Base-by-base conservation (phyloP, 2,888 invertebrate genomes). In the Deilephila elpenor region DNA sequence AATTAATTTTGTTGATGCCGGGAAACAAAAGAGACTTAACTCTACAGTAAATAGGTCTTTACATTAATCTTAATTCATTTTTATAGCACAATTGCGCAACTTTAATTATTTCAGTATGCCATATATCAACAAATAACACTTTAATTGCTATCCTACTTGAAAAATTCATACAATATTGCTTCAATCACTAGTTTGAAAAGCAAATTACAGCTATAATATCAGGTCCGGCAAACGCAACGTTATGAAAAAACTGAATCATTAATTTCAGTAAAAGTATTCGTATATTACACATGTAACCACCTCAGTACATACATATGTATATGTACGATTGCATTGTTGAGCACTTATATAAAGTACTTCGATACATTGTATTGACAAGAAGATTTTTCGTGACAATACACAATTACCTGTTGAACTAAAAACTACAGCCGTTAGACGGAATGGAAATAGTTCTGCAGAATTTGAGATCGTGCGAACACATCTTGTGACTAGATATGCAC, bases 391-490 rank as follows among this genome's bases (percentile, higher is more conserved):
- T 90, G 88, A 82, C 86, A 89, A 88, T 71, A 71, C 79, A 78
- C 85, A 84, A 86, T 86, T 84, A 86, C 77, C 82, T 77, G 72
- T 74, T 29, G 75, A 75, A 77, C 77, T 76, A 79, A 83, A 85
- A 85, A 84, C 78, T 76, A 59, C 53, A 71, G 60, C 73, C 71
- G 73, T 73, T 73, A 73, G 73, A 62, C 61, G 37, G 61, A 20
- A 71, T 62, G 34, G 71, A 73, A 71, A 61, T 25, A 67, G 32
- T 19, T 59, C 61, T 25, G 44, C 25, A 67, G 83, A 84, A 83
- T 84, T 85, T 84, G 82, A 86, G 84, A 89, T 85, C 91, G 90
- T 91, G 91, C 76, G 91, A 92, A 89, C 79, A 72, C 64, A 81
- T 79, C 83, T 81, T 81, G 76, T 73, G 71, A 78, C 74, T 79